Evolutionary conservation across 1,140 invertebrate genomes (phyloP), one percentile per base, ranked within the genome.

Genomic region (Pachypeltis micranthus): DNA sequence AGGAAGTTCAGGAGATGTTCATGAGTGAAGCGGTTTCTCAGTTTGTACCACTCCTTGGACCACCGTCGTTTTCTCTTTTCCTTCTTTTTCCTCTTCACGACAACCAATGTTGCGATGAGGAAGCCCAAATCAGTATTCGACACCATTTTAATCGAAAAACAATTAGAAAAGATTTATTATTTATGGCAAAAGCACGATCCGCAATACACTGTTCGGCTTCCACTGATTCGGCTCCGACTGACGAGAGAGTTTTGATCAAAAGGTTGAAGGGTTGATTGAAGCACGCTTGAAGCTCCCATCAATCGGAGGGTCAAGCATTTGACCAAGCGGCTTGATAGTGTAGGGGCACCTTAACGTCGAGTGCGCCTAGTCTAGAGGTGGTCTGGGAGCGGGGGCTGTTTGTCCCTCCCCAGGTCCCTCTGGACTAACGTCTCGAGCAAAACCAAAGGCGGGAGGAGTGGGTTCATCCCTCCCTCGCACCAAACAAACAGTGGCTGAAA

Each of bases 301-400:
- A 51, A 51, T 51, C 55, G 23, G 27, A 57, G 55, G 55, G 3
- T 27, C 27, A 57, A 26, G 55, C 55, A 57, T 57, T 57, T 28
- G 55, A 57, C 27, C 55, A 57, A 57, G 55, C 55, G 3, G 55
- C 55, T 57, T 57, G 55, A 57, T 57, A 57, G 55, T 57, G 24
- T 28, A 57, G 55, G 27, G 55, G 24, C 23, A 7, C 27, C 55
- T n/a, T n/a, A n/a, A n/a, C n/a, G n/a, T n/a, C n/a, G n/a, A n/a
- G n/a, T n/a, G n/a, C n/a, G n/a, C n/a, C n/a, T n/a, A n/a, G n/a
- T n/a, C n/a, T n/a, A n/a, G n/a, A n/a, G n/a, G n/a, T n/a, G n/a
- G n/a, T n/a, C n/a, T n/a, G n/a, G n/a, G n/a, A n/a, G n/a, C n/a
- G n/a, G n/a, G n/a, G n/a, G n/a, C n/a, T n/a, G n/a, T n/a, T n/a